phyloP scores from a whole-genome alignment of 2,797 vertebrate genomes.

The Simalia tracyae region DNA sequence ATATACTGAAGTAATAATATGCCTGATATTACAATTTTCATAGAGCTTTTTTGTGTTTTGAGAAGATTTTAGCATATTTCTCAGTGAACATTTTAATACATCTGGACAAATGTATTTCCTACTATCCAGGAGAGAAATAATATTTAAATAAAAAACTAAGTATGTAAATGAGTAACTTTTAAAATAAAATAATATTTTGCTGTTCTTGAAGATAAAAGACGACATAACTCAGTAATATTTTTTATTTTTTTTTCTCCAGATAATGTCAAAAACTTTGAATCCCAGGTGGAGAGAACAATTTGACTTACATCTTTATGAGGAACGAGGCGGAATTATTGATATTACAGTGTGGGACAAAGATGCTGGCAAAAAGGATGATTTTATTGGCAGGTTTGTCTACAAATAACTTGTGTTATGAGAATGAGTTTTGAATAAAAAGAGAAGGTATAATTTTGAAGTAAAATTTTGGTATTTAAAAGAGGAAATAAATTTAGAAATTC shows the following conservation, averaged over 20 bases:
- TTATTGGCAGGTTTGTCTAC: slow-evolving; percentile 90
- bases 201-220: neutral
- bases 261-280: slow-evolving; percentile 91
- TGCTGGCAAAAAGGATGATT: slow-evolving; percentile 93
- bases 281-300: slow-evolving; percentile 98
- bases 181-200: neutral
- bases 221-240: neutral
- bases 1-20: neutral
- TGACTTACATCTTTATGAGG: slow-evolving; percentile 96
- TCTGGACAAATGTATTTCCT: neutral
- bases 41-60: neutral
- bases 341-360: slow-evolving; percentile 97
- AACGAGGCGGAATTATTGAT: slow-evolving; percentile 89
- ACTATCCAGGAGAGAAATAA: neutral
- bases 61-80: neutral
- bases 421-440: slow-evolving; percentile 41
- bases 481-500: neutral
- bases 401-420: slow-evolving; percentile 9
- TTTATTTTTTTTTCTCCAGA: slow-evolving; percentile 71
- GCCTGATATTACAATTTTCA: neutral
- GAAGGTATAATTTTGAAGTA: slow-evolving; percentile 14
- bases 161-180: neutral
- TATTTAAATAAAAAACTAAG: neutral
- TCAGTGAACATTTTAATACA: neutral
- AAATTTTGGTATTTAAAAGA: slow-evolving; percentile 28